Evolutionary conservation across 2,113 vertebrate genomes (phyloP).

Genomic region (Amia ocellicauda): DNA sequence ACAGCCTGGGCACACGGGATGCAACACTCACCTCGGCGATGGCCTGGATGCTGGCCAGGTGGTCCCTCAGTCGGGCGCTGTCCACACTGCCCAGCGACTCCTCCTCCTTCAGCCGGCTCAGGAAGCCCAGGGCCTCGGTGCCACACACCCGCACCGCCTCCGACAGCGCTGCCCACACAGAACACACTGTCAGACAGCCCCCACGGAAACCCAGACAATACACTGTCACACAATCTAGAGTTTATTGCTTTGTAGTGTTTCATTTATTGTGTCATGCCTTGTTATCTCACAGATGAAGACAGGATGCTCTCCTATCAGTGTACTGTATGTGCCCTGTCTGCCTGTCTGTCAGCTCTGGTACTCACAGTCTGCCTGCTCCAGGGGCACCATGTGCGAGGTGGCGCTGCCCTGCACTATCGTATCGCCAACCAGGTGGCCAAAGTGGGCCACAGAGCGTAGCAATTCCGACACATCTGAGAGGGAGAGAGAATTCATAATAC

Average conservation of each 20-base stretch:
- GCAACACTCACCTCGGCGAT: conserved; percentile 72
- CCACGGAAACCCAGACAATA: background rate
- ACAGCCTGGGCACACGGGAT: background rate
- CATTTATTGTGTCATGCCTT: background rate
- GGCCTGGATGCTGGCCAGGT: conserved; percentile 64
- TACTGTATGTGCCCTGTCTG: too few species aligned
- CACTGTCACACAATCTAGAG: background rate
- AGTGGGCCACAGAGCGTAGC: conserved; percentile 75
- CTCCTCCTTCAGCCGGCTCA: conserved; percentile 71
- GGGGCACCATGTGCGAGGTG: conserved; percentile 81
- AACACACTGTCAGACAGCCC: background rate
- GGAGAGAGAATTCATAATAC: too few species aligned
- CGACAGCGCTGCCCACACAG: conserved; percentile 66
- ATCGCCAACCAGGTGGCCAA: conserved; percentile 83
- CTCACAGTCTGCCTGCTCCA: conserved; percentile 86
- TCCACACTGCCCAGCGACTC: conserved; percentile 44
- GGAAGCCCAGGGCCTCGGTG: conserved; percentile 68
- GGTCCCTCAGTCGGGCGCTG: conserved; percentile 52
- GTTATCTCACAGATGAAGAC: background rate
- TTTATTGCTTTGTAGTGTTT: background rate
- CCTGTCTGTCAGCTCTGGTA: conserved; percentile 14
- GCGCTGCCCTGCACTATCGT: conserved; percentile 82
- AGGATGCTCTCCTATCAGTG: background rate
- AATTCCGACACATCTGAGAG: conserved; percentile 68
- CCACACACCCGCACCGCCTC: conserved; percentile 80